These are phyloP conservation scores for Labeo calbasu DNA, from an alignment of 2,797 vertebrate genomes.

Conservation along the genomic window DNA sequence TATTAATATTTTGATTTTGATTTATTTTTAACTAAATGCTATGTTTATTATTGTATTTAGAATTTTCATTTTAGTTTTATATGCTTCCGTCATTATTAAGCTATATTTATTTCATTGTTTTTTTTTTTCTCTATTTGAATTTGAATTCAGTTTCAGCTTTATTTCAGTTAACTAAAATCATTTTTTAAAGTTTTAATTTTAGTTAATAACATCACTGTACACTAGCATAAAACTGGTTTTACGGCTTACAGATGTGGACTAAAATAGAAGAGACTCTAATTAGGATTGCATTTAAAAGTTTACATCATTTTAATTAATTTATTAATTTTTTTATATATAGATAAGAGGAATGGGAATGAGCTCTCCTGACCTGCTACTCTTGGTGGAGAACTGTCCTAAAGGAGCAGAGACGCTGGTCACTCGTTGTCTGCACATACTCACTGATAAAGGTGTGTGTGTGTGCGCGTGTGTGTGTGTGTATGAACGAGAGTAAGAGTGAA, in stretches of 20 bases:
- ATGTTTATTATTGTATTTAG: too few species aligned
- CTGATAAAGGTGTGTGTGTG: slow-evolving; percentile 86
- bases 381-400: slow-evolving; percentile 96
- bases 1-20: neutral
- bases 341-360: slow-evolving; percentile 98
- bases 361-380: slow-evolving; percentile 89
- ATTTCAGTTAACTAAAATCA: neutral
- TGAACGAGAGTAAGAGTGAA: neutral
- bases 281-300: neutral
- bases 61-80: neutral
- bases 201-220: neutral
- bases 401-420: slow-evolving; percentile 94
- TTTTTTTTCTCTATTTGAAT: neutral
- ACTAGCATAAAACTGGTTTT: neutral
- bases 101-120: too few species aligned
- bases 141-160: neutral
- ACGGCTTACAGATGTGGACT: neutral
- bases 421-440: slow-evolving; percentile 92
- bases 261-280: too few species aligned
- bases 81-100: too few species aligned
- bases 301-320: neutral
- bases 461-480: neutral
- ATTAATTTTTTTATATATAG: slow-evolving; percentile 65
- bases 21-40: neutral
- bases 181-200: too few species aligned